These are phyloP conservation scores for Cremastinae sp. DNA, from an alignment of 2,888 invertebrate species.

Conservation along the genomic window DNA sequence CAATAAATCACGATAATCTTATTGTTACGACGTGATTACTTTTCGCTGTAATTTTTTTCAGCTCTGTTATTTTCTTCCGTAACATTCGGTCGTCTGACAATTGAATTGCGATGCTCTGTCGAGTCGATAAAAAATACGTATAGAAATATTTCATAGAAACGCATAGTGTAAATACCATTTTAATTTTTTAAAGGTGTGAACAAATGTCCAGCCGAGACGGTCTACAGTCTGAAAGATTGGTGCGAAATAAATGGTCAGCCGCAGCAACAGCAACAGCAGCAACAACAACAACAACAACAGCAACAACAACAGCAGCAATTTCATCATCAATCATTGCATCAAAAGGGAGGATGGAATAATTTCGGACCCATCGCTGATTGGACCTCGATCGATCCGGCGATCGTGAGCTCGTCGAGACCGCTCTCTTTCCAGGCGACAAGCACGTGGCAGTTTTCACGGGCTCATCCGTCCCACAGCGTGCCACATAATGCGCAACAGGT, in stretches of 20 bases:
- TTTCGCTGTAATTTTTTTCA: not conserved
- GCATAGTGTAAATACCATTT: too few species aligned
- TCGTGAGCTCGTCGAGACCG: conserved; percentile 88
- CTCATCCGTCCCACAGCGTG: conserved; percentile 76
- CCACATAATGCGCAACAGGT: conserved; percentile 79
- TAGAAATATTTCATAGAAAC: too few species aligned
- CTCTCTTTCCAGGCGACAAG: conserved; percentile 78
- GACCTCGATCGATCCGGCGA: conserved; percentile 96
- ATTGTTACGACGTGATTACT: not conserved
- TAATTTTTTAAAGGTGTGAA: conserved; percentile 68
- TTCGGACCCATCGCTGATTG: conserved; percentile 87
- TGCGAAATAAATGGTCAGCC: conserved; percentile 77
- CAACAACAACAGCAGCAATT: conserved; percentile 78
- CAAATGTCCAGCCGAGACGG: conserved; percentile 76
- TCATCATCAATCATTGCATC: conserved; percentile 78
- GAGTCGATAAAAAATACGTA: too few species aligned
- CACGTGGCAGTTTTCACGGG: conserved; percentile 79
- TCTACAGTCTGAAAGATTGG: conserved; percentile 82
- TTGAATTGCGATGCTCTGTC: too few species aligned
- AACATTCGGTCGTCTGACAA: too few species aligned
- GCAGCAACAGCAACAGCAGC: conserved; percentile 78
- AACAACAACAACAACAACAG: conserved; percentile 74
- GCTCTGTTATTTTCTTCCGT: too few species aligned
- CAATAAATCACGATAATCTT: not conserved
- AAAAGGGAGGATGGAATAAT: conserved; percentile 78